Base-by-base conservation (phyloP, 1,140 invertebrate genomes). In the Galendromus occidentalis region DNA sequence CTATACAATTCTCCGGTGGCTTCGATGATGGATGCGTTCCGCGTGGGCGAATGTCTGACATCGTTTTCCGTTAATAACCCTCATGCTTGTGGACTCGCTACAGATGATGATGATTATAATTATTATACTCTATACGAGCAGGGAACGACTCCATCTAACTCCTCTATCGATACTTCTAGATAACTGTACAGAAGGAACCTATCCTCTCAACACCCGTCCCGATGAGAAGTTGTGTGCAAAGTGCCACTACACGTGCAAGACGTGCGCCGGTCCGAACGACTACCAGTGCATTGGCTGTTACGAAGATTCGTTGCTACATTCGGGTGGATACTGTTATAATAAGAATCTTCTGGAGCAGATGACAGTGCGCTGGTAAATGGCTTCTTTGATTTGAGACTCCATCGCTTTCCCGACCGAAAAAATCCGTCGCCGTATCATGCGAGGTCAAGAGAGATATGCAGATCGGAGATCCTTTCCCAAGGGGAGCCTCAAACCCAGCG, bases 201-300 rank as follows among this genome's bases (percentile, higher is more conserved):
- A 59, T 9, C 25, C 25, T 17, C 51, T 20, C 22, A 59, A 29
- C 51, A 59, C 51, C 4, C 51, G 33, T 12, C 14, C 20, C 25
- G 51, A 9, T 59, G 51, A 59, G 33, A 25, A 63, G 7, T 64
- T 69, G 7, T 80, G 79, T 68, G 66, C 71, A 5, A 70, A 71
- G 7, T 83, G 82, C 72, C 81, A 83, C 72, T 83, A 83, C 70
- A 75, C 77, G 2, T 83, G 82, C 71, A 73, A 75, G 67, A 72
- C 72, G 7, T 83, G 82, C 69, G 70, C 69, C 5, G 81, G 81
- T 7, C 76, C 80, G 0, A 76, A 77, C 67, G 80, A 81, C 70
- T 79, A 80, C 66, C 74, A 82, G 66, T 83, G 82, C 69, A 72
- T 71, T 9, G 66, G 69, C 7, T 83, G 82, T 72, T 79, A 77